phyloP scores from a whole-genome alignment of 37 sponge, comb jelly and placozoan genomes.

The Diacarnus erythraeanus region DNA sequence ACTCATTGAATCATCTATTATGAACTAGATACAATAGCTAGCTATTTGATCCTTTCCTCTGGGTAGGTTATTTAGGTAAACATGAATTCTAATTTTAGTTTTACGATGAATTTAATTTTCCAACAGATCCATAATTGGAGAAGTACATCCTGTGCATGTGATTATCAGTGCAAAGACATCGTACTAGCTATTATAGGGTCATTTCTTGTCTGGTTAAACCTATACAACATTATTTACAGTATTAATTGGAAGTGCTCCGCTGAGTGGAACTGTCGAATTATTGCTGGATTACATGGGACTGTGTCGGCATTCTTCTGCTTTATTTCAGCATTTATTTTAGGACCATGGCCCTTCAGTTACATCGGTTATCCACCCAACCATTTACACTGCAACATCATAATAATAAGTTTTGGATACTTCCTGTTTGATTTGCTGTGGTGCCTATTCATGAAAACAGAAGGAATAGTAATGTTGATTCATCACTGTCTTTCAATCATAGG shows the following conservation, averaged over 20 bases:
- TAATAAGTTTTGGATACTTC: slow-evolving; percentile 83
- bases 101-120: not conserved
- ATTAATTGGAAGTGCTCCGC: slow-evolving; percentile 26
- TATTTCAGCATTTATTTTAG: slow-evolving; percentile 44
- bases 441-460: slow-evolving; percentile 62
- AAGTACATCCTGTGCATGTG: not conserved
- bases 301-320: slow-evolving; percentile 51
- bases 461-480: slow-evolving; percentile 73
- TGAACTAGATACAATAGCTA: not conserved
- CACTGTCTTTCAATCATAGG: slow-evolving; percentile 78
- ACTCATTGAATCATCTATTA: too few species aligned
- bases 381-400: slow-evolving; percentile 57
- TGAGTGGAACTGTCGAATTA: slow-evolving; percentile 78
- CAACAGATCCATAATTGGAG: not conserved
- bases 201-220: slow-evolving; percentile 56
- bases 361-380: slow-evolving; percentile 57
- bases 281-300: slow-evolving; percentile 68
- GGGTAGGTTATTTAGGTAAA: not conserved
- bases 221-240: slow-evolving; percentile 36
- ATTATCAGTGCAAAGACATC: not conserved
- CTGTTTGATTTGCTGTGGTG: slow-evolving; percentile 89
- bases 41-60: not conserved
- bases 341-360: slow-evolving; percentile 75
- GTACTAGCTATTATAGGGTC: slow-evolving; percentile 44
- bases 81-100: not conserved